These are phyloP conservation scores for Euthynnus affinis DNA, from an alignment of 2,797 vertebrate genomes.

Conservation along the genomic window DNA sequence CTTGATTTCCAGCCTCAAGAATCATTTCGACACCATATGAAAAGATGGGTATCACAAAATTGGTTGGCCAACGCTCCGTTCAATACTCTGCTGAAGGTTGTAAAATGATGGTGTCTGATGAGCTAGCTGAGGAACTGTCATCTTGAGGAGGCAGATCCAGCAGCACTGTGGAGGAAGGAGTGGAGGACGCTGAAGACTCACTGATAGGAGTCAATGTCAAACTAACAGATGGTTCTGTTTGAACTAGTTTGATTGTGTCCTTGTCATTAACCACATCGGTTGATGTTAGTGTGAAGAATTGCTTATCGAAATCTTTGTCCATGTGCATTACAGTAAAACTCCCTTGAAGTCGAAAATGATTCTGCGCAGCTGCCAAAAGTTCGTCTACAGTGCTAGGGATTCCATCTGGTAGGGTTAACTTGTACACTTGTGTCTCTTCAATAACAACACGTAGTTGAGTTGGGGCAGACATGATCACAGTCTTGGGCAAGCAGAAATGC, in stretches of 20 bases:
- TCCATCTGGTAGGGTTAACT: too few relatives aligned
- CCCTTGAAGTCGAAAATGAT: conserved; percentile 48
- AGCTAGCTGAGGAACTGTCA: too few relatives aligned
- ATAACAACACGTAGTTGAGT: too few relatives aligned
- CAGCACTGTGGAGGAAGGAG: too few relatives aligned
- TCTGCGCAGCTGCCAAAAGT: too few relatives aligned
- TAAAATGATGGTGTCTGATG: too few relatives aligned
- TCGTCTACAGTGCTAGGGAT: too few relatives aligned
- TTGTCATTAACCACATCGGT: conserved; percentile 55
- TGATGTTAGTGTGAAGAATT: conserved; percentile 58
- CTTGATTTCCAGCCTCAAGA: conserved; percentile 23
- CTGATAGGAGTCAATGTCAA: conserved; percentile 42
- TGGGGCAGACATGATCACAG: too few relatives aligned
- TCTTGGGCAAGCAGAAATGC: too few relatives aligned
- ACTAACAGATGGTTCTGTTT: conserved; percentile 45
- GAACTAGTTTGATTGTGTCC: conserved; percentile 58
- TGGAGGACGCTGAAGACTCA: conserved; percentile 28
- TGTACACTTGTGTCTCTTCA: too few relatives aligned
- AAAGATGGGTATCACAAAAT: conserved; percentile 24
- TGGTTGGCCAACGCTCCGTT: conserved; percentile 36
- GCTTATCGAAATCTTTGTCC: conserved; percentile 58
- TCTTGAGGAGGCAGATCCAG: too few relatives aligned
- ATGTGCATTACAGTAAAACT: conserved; percentile 49
- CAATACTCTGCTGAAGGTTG: conserved; percentile 22
- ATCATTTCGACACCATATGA: background rate